Conservation (phyloP, 2,797 vertebrate species). For the Artibeus lituratus region DNA sequence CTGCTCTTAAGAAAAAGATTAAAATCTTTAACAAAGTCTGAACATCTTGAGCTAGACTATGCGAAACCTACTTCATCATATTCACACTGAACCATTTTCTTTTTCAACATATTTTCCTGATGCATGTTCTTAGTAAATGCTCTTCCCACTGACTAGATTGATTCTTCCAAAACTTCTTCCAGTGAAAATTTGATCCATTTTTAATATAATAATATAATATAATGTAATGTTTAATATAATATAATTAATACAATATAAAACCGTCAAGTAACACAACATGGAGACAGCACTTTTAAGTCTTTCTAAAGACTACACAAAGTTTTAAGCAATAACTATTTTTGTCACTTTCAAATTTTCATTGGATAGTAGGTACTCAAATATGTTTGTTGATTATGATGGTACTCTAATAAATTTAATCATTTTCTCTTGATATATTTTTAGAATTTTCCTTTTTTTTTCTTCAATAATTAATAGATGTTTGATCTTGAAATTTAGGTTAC, state of each 20-base stretch:
- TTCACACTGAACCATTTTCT: not conserved
- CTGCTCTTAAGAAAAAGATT: not conserved
- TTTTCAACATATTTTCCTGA: not conserved
- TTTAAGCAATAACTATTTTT: not conserved
- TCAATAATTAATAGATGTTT: not conserved
- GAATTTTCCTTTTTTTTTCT: not conserved
- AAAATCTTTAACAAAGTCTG: not conserved
- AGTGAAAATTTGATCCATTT: not conserved
- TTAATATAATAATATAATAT: not conserved
- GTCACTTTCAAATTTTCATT: slow-evolving; percentile 20
- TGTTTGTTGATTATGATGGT: not conserved
- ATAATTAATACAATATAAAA: not conserved
- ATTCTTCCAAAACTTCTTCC: not conserved
- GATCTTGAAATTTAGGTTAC: not conserved
- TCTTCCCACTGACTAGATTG: not conserved
- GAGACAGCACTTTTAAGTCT: not conserved
- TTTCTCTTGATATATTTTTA: not conserved
- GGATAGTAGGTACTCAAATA: not conserved
- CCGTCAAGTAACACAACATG: not conserved
- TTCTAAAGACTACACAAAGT: not conserved
- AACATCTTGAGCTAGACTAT: not conserved
- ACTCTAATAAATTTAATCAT: slow-evolving; percentile 15
- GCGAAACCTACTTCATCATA: not conserved
- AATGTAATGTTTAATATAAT: not conserved
- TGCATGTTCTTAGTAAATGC: not conserved